These are phyloP conservation scores for Pristionchus fissidentatus DNA, from an alignment of 2,888 invertebrate genomes.

Conservation along the genomic window DNA sequence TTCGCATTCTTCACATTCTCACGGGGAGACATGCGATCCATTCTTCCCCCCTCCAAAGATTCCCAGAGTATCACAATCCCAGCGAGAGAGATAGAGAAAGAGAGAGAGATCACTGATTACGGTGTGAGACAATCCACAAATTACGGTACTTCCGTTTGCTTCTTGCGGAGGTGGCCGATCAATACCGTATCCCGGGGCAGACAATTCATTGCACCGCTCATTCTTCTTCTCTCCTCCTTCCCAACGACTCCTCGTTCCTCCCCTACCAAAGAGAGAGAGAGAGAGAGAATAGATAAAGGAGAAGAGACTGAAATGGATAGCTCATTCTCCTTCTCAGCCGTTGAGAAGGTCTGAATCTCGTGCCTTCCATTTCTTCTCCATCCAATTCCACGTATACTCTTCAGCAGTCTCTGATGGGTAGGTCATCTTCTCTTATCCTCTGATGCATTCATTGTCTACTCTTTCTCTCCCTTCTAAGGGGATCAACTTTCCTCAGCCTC, in stretches of 20 bases:
- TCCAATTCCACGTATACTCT: not conserved
- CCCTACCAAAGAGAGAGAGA: not conserved
- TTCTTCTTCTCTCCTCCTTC: not conserved
- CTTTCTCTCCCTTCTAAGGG: not conserved
- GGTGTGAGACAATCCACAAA: no score
- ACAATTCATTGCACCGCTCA: not conserved
- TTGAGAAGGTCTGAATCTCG: not conserved
- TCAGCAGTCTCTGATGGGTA: slow-evolving; percentile 8
- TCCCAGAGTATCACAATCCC: slow-evolving; percentile 34
- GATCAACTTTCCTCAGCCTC: slow-evolving; percentile 25
- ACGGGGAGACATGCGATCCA: slow-evolving; percentile 29
- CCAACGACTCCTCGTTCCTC: slow-evolving; percentile 7
- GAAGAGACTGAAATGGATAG: slow-evolving; percentile 47
- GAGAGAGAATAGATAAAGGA: slow-evolving; percentile 6
- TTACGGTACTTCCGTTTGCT: no score
- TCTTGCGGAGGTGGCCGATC: not conserved
- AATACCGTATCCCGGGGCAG: slow-evolving; percentile 31
- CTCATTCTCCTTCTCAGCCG: slow-evolving; percentile 24
- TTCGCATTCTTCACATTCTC: slow-evolving; percentile 25
- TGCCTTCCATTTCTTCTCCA: slow-evolving; percentile 9
- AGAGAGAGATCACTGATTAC: slow-evolving; percentile 17
- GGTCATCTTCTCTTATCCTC: not conserved
- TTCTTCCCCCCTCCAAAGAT: no score
- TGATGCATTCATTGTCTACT: slow-evolving; percentile 25
- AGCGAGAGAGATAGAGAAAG: slow-evolving; percentile 3